phyloP scores from a whole-genome alignment of 2,113 vertebrate genomes.

The Taxidea taxus region DNA sequence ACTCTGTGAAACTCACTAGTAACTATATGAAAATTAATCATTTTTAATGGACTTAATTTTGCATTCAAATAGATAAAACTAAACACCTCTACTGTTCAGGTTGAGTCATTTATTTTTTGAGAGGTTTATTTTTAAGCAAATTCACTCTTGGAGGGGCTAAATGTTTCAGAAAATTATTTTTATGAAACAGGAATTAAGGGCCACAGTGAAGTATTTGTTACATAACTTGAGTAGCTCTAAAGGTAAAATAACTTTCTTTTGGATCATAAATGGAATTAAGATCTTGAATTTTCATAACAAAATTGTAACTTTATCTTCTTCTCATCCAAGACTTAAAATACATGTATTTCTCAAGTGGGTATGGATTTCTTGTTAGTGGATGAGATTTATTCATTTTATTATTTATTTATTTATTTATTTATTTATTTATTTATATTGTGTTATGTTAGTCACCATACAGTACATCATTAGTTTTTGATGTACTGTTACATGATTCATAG shows the following conservation, averaged over 20 bases:
- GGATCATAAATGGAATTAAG: not conserved
- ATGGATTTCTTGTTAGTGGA: not conserved
- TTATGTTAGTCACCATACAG: too few relatives aligned
- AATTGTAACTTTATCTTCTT: not conserved
- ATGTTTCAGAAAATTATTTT: constrained; percentile 5
- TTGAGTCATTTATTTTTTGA: not conserved
- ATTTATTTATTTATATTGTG: too few relatives aligned
- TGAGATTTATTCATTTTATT: not conserved
- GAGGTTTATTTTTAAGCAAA: not conserved
- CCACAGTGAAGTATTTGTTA: not conserved
- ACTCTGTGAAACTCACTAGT: not conserved
- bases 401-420: too few relatives aligned
- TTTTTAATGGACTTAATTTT: not conserved
- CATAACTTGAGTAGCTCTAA: not conserved
- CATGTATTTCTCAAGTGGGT: not conserved
- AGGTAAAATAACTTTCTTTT: not conserved
- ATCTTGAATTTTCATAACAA: not conserved
- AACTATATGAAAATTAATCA: not conserved
- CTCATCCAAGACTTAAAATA: not conserved
- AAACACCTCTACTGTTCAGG: not conserved
- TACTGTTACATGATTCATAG: not conserved
- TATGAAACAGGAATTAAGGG: not conserved
- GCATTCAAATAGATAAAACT: not conserved
- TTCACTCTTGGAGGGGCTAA: not conserved
- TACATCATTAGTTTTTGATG: too few relatives aligned